phyloP scores from a whole-genome alignment of 2,797 vertebrate genomes.

The Gambelia wislizenii region DNA sequence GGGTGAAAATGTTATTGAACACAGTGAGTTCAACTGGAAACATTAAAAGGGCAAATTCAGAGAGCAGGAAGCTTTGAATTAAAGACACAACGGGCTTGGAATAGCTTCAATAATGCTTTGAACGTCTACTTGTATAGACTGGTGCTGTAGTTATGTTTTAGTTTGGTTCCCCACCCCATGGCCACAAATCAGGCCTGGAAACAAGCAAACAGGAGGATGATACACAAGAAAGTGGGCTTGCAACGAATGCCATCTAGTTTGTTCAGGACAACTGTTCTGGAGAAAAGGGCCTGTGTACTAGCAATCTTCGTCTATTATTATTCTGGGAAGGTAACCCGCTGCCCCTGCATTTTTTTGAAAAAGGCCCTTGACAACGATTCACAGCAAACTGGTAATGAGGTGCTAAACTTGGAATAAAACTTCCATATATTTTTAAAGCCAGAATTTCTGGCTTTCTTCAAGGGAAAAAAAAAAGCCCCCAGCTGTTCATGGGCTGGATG shows the following conservation, averaged over 20 bases:
- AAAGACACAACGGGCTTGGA: too few relatives aligned
- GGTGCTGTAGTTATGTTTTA: neutral
- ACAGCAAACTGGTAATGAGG: neutral
- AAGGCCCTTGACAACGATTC: neutral
- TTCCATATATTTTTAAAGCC: neutral
- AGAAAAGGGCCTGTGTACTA: neutral
- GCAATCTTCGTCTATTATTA: neutral
- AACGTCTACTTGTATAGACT: too few relatives aligned
- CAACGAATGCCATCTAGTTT: neutral
- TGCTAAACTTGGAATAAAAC: conserved; percentile 12
- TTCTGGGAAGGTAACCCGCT: neutral
- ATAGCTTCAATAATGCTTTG: neutral
- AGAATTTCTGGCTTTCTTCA: conserved; percentile 15
- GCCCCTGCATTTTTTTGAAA: neutral
- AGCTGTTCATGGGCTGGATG: neutral
- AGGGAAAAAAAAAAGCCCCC: neutral
- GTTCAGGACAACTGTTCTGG: neutral
- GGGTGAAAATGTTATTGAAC: neutral
- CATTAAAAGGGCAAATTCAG: neutral
- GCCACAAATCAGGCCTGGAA: neutral
- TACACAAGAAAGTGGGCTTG: neutral
- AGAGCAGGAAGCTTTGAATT: neutral
- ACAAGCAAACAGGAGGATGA: neutral
- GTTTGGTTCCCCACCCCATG: neutral
- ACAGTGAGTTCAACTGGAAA: neutral